Conservation (phyloP, 2,113 vertebrate genomes). For the Neotoma lepida region DNA sequence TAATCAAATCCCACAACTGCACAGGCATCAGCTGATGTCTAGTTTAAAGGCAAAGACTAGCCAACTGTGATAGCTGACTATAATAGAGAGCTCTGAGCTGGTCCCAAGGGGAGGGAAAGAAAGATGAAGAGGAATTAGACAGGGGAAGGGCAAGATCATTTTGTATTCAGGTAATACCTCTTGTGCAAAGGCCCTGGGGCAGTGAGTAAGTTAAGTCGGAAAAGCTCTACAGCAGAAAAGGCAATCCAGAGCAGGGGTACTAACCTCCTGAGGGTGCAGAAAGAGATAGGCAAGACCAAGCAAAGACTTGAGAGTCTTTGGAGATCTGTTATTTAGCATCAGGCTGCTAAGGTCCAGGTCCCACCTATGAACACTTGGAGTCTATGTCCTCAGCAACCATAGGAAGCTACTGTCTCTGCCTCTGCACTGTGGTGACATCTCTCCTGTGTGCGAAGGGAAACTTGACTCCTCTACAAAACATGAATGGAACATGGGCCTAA, state of each 20-base stretch:
- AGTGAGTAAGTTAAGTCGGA: not conserved
- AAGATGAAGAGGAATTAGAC: not conserved
- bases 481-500: not conserved
- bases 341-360: not conserved
- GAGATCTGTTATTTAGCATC: not conserved
- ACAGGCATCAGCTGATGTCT: not conserved
- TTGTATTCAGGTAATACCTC: not conserved
- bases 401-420: not conserved
- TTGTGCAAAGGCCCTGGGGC: slow-evolving; percentile 30
- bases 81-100: not conserved
- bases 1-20: not conserved
- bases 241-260: not conserved
- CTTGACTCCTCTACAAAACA: accelerated
- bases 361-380: not conserved
- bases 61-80: not conserved
- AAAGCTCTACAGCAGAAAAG: not conserved
- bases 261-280: not conserved
- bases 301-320: not conserved
- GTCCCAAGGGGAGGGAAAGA: not conserved
- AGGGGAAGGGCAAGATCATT: not conserved
- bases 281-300: not conserved
- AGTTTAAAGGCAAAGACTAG: slow-evolving; percentile 1
- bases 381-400: not conserved
- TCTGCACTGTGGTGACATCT: accelerated
- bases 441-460: not conserved